Evolutionary conservation across 2,797 vertebrate species (phyloP).

Genomic region (Tenualosa thibaudeaui): DNA sequence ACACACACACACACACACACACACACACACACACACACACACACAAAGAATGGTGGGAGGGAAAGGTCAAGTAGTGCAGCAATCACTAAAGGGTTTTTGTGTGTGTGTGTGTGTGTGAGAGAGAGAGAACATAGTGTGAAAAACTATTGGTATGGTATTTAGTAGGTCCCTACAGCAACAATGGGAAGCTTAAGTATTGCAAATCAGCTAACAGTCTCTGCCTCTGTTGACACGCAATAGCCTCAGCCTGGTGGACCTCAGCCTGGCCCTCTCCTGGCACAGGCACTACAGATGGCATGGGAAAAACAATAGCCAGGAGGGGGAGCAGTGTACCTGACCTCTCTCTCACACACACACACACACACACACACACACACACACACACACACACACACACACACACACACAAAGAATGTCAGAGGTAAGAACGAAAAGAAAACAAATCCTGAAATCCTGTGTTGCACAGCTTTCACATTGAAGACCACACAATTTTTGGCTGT

Average conservation of each 20-base stretch:
- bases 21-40: background rate
- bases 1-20: slow-evolving; percentile 1
- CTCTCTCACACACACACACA: background rate
- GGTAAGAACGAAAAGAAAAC: background rate
- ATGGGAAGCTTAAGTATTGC: slow-evolving; percentile 21
- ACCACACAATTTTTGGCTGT: background rate
- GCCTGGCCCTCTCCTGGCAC: background rate
- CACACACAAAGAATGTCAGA: background rate
- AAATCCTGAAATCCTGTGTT: background rate
- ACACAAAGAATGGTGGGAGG: background rate
- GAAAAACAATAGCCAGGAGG: background rate
- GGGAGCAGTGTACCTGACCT: background rate
- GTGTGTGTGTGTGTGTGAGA: background rate
- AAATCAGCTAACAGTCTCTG: slow-evolving; percentile 5
- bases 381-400: background rate
- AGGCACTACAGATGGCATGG: background rate
- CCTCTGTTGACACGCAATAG: background rate
- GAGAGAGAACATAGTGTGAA: background rate
- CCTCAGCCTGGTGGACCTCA: background rate
- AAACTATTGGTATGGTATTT: slow-evolving; percentile 6
- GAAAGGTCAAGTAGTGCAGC: slow-evolving; percentile 22
- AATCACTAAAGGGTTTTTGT: background rate
- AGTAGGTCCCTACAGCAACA: background rate
- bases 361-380: background rate
- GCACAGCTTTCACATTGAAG: background rate